phyloP scores from a whole-genome alignment of 1,140 invertebrate genomes.

The Venustaconcha ellipsiformis region DNA sequence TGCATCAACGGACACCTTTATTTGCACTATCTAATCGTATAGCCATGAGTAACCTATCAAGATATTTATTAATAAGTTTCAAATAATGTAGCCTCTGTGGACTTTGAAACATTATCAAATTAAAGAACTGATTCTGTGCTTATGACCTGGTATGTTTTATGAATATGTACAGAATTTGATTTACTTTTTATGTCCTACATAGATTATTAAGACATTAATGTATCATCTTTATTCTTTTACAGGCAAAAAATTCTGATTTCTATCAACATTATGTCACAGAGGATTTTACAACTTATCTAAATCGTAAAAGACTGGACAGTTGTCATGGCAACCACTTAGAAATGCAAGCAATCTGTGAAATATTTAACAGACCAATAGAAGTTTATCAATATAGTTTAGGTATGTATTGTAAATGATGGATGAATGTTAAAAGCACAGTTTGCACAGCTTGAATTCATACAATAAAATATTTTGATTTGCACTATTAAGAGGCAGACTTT shows the following conservation, averaged over 20 bases:
- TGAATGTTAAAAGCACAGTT: not conserved
- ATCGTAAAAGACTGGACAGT: slow-evolving; percentile 76
- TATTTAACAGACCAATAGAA: slow-evolving; percentile 93
- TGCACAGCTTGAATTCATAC: not conserved
- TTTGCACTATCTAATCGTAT: no score
- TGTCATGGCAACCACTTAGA: slow-evolving; percentile 95
- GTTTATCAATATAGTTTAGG: slow-evolving; percentile 90
- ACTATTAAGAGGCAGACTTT: not conserved
- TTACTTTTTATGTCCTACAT: not conserved
- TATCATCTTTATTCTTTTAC: slow-evolving; percentile 36
- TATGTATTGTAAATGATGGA: slow-evolving; percentile 65
- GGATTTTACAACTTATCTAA: slow-evolving; percentile 89
- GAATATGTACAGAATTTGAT: not conserved
- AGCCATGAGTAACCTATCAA: no score
- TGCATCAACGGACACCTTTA: no score
- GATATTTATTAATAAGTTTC: no score
- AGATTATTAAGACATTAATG: not conserved
- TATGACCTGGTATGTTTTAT: no score
- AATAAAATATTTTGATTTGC: not conserved
- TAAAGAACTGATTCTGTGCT: no score
- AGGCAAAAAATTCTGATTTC: slow-evolving; percentile 85
- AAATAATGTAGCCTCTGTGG: no score
- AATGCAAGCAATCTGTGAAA: slow-evolving; percentile 93
- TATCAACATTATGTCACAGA: slow-evolving; percentile 95
- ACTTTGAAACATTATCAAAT: no score